Evolutionary conservation across 2,888 invertebrate genomes (phyloP).

Genomic region (Tenthredo distinguenda): DNA sequence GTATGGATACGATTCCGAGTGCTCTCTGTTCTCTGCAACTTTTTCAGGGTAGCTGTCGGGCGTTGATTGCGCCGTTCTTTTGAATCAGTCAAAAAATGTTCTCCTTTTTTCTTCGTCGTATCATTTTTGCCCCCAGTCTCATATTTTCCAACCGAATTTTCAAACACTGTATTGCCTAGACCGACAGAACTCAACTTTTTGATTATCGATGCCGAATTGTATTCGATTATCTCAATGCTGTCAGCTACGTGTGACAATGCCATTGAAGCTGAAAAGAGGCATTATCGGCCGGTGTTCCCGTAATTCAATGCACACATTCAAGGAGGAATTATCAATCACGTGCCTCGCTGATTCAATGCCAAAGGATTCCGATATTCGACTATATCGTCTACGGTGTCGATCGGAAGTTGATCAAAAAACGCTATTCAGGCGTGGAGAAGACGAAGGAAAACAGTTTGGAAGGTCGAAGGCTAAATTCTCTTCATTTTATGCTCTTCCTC

Average conservation of each 20-base stretch:
- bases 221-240: constrained; percentile 11
- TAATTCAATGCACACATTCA: constrained; percentile 36
- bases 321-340: constrained; percentile 35
- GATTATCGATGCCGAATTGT: background rate
- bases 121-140: background rate
- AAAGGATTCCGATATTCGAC: background rate
- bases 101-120: background rate
- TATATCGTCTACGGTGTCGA: background rate
- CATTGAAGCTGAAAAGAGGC: constrained; percentile 3
- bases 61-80: background rate
- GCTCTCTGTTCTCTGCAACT: background rate
- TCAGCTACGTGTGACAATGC: constrained; percentile 34
- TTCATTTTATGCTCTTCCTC: background rate
- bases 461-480: background rate
- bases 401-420: background rate
- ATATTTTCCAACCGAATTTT: background rate
- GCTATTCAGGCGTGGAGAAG: background rate
- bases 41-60: background rate
- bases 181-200: constrained; percentile 2
- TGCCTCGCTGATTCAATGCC: background rate
- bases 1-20: background rate
- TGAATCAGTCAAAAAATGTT: background rate
- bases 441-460: background rate
- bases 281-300: background rate
- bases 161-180: background rate